Evolutionary conservation across 2,888 invertebrate species (phyloP).

Genomic region (Resseliella maxima): DNA sequence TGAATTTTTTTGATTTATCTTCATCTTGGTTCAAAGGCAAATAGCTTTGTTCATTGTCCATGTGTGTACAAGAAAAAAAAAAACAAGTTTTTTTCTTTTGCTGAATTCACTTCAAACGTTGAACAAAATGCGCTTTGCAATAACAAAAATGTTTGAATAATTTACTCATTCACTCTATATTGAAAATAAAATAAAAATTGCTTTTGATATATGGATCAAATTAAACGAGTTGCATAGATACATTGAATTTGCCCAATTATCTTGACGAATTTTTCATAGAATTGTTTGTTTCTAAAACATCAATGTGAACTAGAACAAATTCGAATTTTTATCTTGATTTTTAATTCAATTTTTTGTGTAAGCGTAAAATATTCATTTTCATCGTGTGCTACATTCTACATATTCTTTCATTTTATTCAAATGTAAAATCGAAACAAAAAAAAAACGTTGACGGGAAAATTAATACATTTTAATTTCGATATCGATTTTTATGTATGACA

Average conservation of each 20-base stretch:
- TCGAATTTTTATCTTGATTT: no score
- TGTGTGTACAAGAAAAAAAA: background rate
- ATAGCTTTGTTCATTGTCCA: background rate
- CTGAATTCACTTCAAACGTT: background rate
- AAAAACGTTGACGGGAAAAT: background rate
- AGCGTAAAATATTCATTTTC: background rate
- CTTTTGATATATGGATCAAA: background rate
- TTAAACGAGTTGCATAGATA: slow-evolving; percentile 14
- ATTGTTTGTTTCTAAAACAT: no score
- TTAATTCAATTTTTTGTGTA: no score
- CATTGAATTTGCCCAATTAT: background rate
- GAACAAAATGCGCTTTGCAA: background rate
- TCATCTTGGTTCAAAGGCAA: background rate
- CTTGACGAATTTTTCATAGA: no score
- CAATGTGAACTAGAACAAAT: no score
- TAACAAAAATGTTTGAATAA: background rate
- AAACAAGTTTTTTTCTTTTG: background rate
- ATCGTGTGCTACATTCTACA: background rate
- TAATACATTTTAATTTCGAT: background rate
- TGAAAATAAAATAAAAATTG: background rate
- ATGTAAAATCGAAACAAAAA: background rate
- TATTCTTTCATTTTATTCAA: no score
- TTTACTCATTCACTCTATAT: slow-evolving; percentile 1
- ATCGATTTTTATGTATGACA: background rate
- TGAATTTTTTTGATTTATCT: slow-evolving; percentile 25